Conservation (phyloP, 2,113 vertebrate genomes). For the Takifugu flavidus region DNA sequence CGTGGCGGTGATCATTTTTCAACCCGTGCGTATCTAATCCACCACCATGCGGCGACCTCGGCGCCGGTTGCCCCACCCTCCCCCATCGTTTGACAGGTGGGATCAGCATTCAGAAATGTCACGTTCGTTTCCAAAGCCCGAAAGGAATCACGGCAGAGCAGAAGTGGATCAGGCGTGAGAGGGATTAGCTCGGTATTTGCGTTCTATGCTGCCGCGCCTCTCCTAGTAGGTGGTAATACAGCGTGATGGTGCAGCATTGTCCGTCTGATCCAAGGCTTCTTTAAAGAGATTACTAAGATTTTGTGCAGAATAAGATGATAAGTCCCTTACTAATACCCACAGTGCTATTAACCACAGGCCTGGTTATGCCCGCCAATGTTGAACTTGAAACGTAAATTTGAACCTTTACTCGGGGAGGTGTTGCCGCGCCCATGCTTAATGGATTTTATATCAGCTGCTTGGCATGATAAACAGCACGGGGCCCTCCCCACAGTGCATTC, state of each 20-base stretch:
- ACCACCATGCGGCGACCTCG: neutral
- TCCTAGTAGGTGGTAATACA: conserved; percentile 38
- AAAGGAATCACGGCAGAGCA: conserved; percentile 28
- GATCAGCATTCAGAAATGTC: conserved; percentile 40
- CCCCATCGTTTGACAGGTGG: conserved; percentile 17
- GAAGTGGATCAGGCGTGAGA: conserved; percentile 37
- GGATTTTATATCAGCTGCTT: neutral
- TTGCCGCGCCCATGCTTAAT: conserved; percentile 32
- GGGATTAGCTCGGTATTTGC: conserved; percentile 49
- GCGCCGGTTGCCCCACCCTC: neutral
- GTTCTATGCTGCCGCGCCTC: conserved; percentile 27
- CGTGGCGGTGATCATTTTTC: neutral
- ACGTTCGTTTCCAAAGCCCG: conserved; percentile 44
- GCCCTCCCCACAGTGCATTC: conserved; percentile 1
- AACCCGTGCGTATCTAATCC: conserved; percentile 9
- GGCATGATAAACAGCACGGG: neutral
- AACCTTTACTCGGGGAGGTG: too few relatives aligned
- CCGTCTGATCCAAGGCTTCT: conserved; percentile 58
- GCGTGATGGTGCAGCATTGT: conserved; percentile 55
- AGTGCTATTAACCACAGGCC: conserved; percentile 50
- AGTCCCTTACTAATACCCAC: conserved; percentile 60
- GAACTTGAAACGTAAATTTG: too few relatives aligned
- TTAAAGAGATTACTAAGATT: conserved; percentile 66
- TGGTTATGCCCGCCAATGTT: conserved; percentile 26
- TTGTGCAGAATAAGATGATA: conserved; percentile 62